phyloP scores from a whole-genome alignment of 2,797 vertebrate species.

The Rhinogobio ventralis region DNA sequence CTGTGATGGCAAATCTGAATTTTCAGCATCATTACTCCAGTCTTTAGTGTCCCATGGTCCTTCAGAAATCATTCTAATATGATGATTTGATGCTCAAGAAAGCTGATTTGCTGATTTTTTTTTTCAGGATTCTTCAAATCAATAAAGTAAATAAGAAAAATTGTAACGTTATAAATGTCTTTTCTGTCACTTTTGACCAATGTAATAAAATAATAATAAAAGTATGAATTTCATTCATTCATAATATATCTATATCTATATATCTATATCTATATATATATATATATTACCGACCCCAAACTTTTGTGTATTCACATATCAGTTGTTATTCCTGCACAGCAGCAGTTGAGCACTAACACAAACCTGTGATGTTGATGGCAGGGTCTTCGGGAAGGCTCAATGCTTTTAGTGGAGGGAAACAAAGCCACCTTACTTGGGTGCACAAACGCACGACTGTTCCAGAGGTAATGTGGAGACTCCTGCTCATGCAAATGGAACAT shows the following conservation, averaged over 20 bases:
- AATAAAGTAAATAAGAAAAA: not conserved
- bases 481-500: slow-evolving; percentile 2
- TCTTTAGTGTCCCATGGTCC: not conserved
- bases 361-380: slow-evolving; percentile 58
- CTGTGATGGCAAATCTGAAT: not conserved
- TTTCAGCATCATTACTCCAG: not conserved
- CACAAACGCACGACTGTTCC: slow-evolving; percentile 83
- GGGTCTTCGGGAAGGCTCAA: slow-evolving; percentile 86
- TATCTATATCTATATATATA: no score
- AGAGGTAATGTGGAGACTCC: slow-evolving; percentile 74
- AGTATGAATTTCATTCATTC: no score
- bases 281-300: not conserved
- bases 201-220: no score
- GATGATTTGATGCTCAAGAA: not conserved
- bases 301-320: not conserved
- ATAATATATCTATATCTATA: no score
- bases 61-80: not conserved
- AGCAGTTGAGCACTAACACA: not conserved
- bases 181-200: no score
- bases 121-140: not conserved
- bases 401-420: slow-evolving; percentile 87
- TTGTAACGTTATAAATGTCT: no score
- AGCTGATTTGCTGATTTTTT: not conserved
- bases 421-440: slow-evolving; percentile 82
- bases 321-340: not conserved